These are phyloP conservation scores for Coboldia fuscipes DNA, from an alignment of 1,140 invertebrate species.

Conservation along the genomic window DNA sequence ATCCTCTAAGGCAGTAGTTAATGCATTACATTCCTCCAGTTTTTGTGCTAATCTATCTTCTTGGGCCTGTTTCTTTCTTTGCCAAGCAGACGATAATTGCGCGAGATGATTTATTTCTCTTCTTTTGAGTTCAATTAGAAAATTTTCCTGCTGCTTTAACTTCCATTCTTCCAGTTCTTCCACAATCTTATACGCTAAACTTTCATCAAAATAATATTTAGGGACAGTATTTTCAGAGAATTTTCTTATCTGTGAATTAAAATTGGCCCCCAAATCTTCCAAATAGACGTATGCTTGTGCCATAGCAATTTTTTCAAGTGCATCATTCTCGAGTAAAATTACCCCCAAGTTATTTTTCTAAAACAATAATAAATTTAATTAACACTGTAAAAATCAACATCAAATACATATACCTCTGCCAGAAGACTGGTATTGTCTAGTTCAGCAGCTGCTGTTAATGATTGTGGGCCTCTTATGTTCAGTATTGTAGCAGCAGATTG, in stretches of 20 bases:
- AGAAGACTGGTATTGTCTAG: background rate
- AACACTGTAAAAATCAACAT: background rate
- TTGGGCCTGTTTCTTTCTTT: background rate
- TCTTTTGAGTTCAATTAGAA: constrained; percentile 2
- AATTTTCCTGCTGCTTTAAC: background rate
- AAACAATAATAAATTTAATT: background rate
- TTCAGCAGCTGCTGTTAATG: background rate
- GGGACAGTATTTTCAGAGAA: background rate
- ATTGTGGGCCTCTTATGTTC: background rate
- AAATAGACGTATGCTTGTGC: background rate
- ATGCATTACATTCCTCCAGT: background rate
- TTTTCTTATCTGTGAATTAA: background rate
- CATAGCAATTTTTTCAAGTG: no score
- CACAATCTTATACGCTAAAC: constrained; percentile 1
- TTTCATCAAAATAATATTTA: constrained; percentile 1
- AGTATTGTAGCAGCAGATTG: background rate
- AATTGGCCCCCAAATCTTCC: constrained; percentile 1
- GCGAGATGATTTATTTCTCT: constrained; percentile 1
- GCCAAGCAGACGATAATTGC: background rate
- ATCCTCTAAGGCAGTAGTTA: constrained; percentile 1
- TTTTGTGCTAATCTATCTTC: background rate
- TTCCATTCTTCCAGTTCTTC: constrained; percentile 4
- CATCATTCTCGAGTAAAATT: no score
- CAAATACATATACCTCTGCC: background rate
- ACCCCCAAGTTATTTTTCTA: no score